These are phyloP conservation scores for Hermaeophaga mercurialis DNA, from an alignment of 2,888 invertebrate genomes.

Conservation along the genomic window DNA sequence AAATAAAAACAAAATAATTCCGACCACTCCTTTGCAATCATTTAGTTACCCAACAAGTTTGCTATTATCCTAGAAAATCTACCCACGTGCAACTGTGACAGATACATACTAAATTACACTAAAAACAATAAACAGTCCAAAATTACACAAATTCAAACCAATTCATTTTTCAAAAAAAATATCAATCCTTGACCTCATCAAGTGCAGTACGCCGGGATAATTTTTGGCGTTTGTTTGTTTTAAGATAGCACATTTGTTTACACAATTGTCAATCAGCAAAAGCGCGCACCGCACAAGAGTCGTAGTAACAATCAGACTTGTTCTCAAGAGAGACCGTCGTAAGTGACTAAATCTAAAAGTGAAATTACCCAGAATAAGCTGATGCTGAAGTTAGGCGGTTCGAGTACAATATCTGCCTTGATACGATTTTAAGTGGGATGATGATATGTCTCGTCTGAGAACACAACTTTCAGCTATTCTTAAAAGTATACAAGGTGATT, in stretches of 20 bases:
- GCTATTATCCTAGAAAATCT: slow-evolving; percentile 20
- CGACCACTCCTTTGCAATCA: slow-evolving; percentile 30
- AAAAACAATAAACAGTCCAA: too few species aligned
- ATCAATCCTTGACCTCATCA: too few species aligned
- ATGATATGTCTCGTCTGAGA: slow-evolving; percentile 3
- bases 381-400: slow-evolving; percentile 13
- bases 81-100: slow-evolving; percentile 16
- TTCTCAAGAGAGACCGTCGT: slow-evolving; percentile 16
- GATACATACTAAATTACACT: slow-evolving; percentile 3
- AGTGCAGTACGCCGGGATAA: not conserved
- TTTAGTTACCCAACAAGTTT: slow-evolving; percentile 21
- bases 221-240: not conserved
- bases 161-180: too few species aligned
- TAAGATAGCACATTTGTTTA: slow-evolving; percentile 10
- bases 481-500: not conserved
- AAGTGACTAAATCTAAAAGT: slow-evolving; percentile 22
- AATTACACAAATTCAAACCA: too few species aligned
- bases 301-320: slow-evolving; percentile 11
- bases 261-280: slow-evolving; percentile 5
- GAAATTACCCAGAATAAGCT: slow-evolving; percentile 19
- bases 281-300: not conserved
- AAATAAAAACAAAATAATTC: slow-evolving; percentile 21
- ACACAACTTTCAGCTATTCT: not conserved
- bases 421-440: slow-evolving; percentile 25
- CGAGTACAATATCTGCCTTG: slow-evolving; percentile 20